Conservation (phyloP, 2,888 invertebrate genomes). For the Suillia variegata region DNA sequence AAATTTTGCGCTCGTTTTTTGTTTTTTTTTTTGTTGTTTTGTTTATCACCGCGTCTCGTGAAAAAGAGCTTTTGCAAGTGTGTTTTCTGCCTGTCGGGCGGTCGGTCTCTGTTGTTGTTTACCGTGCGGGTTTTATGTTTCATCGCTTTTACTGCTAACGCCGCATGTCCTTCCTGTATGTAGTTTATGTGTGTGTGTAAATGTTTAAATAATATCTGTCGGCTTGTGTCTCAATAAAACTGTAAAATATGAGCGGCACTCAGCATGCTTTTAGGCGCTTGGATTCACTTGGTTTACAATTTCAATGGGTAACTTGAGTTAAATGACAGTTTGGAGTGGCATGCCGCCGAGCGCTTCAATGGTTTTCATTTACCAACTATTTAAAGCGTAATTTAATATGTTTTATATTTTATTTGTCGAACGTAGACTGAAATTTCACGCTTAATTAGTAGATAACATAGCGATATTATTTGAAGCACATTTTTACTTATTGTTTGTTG, state of each 20-base stretch:
- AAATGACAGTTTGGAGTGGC: slow-evolving; percentile 11
- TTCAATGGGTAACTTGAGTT: slow-evolving; percentile 5
- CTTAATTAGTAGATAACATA: no score
- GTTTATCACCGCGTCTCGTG: not conserved
- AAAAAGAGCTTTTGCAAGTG: not conserved
- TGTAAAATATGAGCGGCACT: not conserved
- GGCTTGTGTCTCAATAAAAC: not conserved
- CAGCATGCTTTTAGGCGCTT: not conserved
- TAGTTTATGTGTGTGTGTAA: not conserved
- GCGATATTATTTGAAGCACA: no score
- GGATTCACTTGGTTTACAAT: not conserved
- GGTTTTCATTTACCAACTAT: not conserved
- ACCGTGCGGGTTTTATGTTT: slow-evolving; percentile 1
- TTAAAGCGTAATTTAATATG: no score
- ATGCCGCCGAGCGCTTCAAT: not conserved
- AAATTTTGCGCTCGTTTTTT: not conserved
- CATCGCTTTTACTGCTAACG: slow-evolving; percentile 5
- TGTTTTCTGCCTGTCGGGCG: not conserved
- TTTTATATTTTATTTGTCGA: no score
- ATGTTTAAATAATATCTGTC: no score
- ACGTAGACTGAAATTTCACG: no score
- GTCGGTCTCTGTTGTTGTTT: slow-evolving; percentile 1
- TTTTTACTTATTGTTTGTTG: no score
- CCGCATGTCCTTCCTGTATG: not conserved
- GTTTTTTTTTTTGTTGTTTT: no score